Evolutionary conservation across 2,113 vertebrate species (phyloP), one percentile per base, ranked within the genome.

Genomic region (Pluvianellus socialis): DNA sequence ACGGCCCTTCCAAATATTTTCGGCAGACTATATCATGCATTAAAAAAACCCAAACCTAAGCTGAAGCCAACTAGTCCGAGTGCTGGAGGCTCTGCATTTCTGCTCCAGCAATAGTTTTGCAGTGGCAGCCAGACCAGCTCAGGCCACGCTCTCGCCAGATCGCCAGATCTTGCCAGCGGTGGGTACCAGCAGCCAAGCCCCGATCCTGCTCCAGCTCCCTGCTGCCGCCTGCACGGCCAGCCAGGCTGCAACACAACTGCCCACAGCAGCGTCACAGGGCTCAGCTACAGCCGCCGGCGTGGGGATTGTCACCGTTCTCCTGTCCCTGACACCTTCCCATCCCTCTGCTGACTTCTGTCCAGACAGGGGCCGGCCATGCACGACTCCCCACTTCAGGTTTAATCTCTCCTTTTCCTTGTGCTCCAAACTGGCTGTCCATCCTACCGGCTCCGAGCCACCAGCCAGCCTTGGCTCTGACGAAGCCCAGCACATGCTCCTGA

Each of bases 341-440:
- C n/a, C n/a, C 40, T 47, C 73, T 47, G 28, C 65, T 23, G 24
- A 59, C 45, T 65, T 47, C 50, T 30, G 17, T 11, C 26, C 55
- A 23, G 4, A 52, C 14, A 32, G n/a, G 26, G 28, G 23, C 42
- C 59, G 72, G 52, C 52, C 11, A 2, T 3, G 8, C 47, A 26
- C 30, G 67, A 7, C 22, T 45, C 44, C 63, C 17, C 1, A 1
- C 17, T 62, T 19, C 2, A 1, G 0, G 0, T 70, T 77, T 42
- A 30, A 38, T 27, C 32, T 27, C 42, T 23, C 44, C 10, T 33
- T 30, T 24, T 65, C 49, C 10, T 0, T 4, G 59, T 50, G 49
- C 47, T 71, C 71, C 27, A 8, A 4, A 4, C 17, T 18, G 44
- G 15, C 88, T 5, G 3, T 59, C 65, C 66, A 13, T 33, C 61